These are phyloP conservation scores for Stenotaenia linearis DNA, from an alignment of 2,888 invertebrate species.

Conservation along the genomic window DNA sequence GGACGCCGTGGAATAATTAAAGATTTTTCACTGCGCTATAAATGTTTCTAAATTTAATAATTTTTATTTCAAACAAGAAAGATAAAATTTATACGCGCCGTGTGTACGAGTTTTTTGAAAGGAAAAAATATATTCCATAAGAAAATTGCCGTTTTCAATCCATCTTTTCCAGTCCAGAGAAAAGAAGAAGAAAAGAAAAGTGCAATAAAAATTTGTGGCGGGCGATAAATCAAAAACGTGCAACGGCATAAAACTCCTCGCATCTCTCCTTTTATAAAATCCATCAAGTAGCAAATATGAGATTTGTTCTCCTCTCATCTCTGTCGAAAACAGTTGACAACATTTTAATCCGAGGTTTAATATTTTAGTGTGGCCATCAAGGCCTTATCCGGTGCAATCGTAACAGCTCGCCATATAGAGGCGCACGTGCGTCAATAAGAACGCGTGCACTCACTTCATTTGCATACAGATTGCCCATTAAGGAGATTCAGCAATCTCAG, in stretches of 20 bases:
- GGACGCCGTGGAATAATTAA: background rate
- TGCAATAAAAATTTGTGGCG: constrained; percentile 22
- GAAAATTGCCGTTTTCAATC: constrained; percentile 23
- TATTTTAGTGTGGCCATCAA: constrained; percentile 4
- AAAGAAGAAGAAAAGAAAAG: constrained; percentile 19
- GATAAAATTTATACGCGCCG: too few species aligned
- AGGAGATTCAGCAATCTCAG: constrained; percentile 26
- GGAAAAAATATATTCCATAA: background rate
- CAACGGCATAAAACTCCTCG: background rate
- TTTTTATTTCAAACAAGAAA: background rate
- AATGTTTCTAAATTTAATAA: too few species aligned
- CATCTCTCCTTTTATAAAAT: background rate
- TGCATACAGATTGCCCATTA: constrained; percentile 30
- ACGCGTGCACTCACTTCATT: constrained; percentile 2
- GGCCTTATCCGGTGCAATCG: background rate
- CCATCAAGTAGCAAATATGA: background rate
- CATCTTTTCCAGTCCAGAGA: constrained; percentile 14
- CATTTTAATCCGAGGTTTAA: constrained; percentile 4
- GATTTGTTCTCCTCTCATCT: background rate
- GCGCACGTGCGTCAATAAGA: constrained; percentile 21
- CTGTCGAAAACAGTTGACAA: background rate
- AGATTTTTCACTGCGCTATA: background rate
- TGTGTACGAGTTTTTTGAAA: too few species aligned
- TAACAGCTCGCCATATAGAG: background rate
- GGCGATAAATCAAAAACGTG: constrained; percentile 27